phyloP scores from a whole-genome alignment of 2,888 invertebrate genomes.

The Elysia crispata region DNA sequence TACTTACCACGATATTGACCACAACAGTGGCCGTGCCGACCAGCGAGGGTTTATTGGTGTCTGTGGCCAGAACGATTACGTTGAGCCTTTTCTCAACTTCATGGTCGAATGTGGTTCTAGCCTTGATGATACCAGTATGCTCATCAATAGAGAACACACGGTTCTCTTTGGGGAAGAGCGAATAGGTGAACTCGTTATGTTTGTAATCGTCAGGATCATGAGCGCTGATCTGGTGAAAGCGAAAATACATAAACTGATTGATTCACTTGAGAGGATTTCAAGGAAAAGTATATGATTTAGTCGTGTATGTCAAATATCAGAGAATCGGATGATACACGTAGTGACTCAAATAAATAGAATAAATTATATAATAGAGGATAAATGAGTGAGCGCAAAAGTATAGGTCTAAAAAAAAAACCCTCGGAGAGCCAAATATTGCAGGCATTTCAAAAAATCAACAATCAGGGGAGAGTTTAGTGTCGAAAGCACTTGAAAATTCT shows the following conservation, averaged over 20 bases:
- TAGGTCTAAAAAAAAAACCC: too few species aligned
- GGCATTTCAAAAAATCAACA: too few species aligned
- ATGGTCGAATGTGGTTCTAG: constrained; percentile 88
- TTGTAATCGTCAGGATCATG: constrained; percentile 81
- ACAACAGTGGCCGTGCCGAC: constrained; percentile 83
- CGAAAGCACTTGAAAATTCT: too few species aligned
- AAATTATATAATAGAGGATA: too few species aligned
- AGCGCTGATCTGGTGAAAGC: constrained; percentile 80
- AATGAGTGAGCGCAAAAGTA: too few species aligned
- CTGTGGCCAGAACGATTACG: constrained; percentile 92
- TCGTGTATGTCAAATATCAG: too few species aligned
- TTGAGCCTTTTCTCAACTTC: constrained; percentile 94
- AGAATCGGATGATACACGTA: too few species aligned
- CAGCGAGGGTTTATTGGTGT: constrained; percentile 84
- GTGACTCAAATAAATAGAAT: too few species aligned
- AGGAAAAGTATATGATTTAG: too few species aligned
- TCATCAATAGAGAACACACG: constrained; percentile 91
- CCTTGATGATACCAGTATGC: constrained; percentile 89
- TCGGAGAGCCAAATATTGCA: too few species aligned
- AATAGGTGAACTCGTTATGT: constrained; percentile 79
- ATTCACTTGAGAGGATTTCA: background rate
- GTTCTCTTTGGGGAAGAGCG: constrained; percentile 81
- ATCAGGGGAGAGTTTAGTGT: too few species aligned
- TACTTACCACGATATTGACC: constrained; percentile 88
- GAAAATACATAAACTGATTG: background rate